Evolutionary conservation across 2,797 vertebrate genomes (phyloP), one percentile per base, ranked within the genome.

Genomic region (Aplochiton taeniatus): DNA sequence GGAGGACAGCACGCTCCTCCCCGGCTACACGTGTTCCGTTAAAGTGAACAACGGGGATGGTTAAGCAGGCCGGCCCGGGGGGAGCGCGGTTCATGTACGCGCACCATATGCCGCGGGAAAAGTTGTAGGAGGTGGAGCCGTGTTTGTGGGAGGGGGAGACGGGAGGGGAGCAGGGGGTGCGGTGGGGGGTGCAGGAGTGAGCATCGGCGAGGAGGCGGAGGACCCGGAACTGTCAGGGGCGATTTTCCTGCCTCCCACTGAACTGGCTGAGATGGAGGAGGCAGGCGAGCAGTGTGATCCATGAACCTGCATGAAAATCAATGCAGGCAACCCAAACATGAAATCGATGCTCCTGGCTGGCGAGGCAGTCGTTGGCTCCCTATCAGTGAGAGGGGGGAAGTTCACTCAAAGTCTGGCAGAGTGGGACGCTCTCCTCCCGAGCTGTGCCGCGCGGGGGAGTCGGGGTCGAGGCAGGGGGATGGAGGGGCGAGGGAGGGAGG

Each of bases 271-370:
- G 82, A 81, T 65, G 62, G 74, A 84, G 82, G 78, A 87, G 84
- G 77, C 51, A 1, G 76, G 82, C 77, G 87, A 84, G 77, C 51
- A 1, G 76, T 83, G 62, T 84, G 82, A 86, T 89, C 84, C 79
- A 81, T 86, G 83, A 88, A 90, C 85, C 84, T 84, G 83, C 78
- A 71, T 80, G 84, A 87, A 90, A 90, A 91, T 91, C 86, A 87
- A 90, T 91, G 85, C 81, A 52, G 68, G 80, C 84, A 82, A 79
- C 80, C 86, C 80, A 85, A 90, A 91, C 86, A 86, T 76, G 80
- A 89, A 90, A 90, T 92, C 87, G 50, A 90, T 90, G 80, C 58
- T 11, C 70, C 73, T 49, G 74, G 61, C 73, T 85, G 69, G 74
- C 65, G 66, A 54, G 58, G 76, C 75, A 82, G 75, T 65, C 55